A percentile compares a stretch with the other conserved stretches of the same genome.
These are phyloP conservation scores for Plectrocnemia conspersa DNA, from an alignment of 1,140 invertebrate species.

Conservation along the genomic window DNA sequence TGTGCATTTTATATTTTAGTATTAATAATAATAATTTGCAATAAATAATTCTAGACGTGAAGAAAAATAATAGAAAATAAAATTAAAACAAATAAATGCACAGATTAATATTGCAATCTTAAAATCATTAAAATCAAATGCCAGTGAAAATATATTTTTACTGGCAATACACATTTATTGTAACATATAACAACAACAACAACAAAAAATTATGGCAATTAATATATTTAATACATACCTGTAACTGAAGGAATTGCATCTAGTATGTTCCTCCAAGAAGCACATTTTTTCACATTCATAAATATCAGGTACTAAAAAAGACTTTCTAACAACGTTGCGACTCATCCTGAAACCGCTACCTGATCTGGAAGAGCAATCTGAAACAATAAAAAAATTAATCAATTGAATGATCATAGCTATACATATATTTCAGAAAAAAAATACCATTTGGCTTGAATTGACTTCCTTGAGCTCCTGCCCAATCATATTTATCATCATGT, in stretches of 20 bases:
- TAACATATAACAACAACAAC: too few species aligned
- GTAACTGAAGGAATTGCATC: slow-evolving; percentile 70
- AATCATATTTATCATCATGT: slow-evolving; percentile 4
- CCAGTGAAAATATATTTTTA: too few species aligned
- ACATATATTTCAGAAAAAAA: background rate
- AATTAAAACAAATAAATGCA: too few species aligned
- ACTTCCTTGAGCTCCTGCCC: slow-evolving; percentile 3
- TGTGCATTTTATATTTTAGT: too few species aligned
- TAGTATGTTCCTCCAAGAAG: slow-evolving; percentile 63
- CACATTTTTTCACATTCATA: slow-evolving; percentile 71
- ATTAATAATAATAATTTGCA: too few species aligned
- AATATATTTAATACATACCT: slow-evolving; percentile 54
- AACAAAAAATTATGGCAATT: too few species aligned
- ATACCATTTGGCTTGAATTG: slow-evolving; percentile 13
- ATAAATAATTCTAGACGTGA: too few species aligned
- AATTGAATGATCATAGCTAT: background rate
- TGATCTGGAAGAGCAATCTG: slow-evolving; percentile 69
- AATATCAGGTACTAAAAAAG: slow-evolving; percentile 59
- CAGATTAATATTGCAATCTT: too few species aligned
- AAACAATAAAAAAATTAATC: slow-evolving; percentile 34
- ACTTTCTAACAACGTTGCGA: slow-evolving; percentile 59
- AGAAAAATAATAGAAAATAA: too few species aligned
- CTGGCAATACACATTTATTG: too few species aligned
- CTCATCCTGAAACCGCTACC: slow-evolving; percentile 67
- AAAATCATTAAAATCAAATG: too few species aligned